Base-by-base conservation (phyloP, 2,888 invertebrate genomes). In the Dryobotodes eremita region DNA sequence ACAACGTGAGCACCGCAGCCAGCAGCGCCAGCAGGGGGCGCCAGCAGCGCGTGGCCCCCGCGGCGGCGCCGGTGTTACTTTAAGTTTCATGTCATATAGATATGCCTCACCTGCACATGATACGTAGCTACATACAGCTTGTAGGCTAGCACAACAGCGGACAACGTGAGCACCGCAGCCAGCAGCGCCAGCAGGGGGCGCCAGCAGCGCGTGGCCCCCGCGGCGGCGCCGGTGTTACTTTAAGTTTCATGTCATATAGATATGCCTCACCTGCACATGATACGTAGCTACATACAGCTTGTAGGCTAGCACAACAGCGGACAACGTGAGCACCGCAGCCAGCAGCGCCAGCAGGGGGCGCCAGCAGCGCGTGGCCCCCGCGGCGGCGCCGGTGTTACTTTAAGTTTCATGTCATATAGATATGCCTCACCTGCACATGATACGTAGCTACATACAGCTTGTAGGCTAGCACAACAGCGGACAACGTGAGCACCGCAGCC, bases 91-190 rank as follows among this genome's bases (percentile, higher is more conserved):
- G 5, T 42, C 42, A 42, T 42, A 42, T 46, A 10, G 26, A 26
- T 15, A 15, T 36, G 23, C 26, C 23, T 71, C 20, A 95, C 95
- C 92, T 92, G 91, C 17, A 89, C 79, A 61, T 88, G 86, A 61
- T 89, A 76, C 11, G 89, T 81, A 57, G 86, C 76, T 10, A 79
- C 74, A 84, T 92, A 92, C 23, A 94, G 91, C 31, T 88, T 85
- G 86, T 92, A 94, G 5, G 93, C 89, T 75, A 95, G 92, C 81
- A 91, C 77, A 3, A 85, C 62, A 13, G 95, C 95, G 2, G 94
- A 91, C 62, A 91, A 69, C 6, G 93, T 80, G 17, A 96, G 94
- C 46, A 94, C 84, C 5, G 86, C 89, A 0, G 91, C 88, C 8
- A 95, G 86, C 11, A 92, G 48, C 2, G 86, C 86, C 11, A 84